Base-by-base conservation (phyloP, 1,140 invertebrate species). In the Drosophila malerkotliana region DNA sequence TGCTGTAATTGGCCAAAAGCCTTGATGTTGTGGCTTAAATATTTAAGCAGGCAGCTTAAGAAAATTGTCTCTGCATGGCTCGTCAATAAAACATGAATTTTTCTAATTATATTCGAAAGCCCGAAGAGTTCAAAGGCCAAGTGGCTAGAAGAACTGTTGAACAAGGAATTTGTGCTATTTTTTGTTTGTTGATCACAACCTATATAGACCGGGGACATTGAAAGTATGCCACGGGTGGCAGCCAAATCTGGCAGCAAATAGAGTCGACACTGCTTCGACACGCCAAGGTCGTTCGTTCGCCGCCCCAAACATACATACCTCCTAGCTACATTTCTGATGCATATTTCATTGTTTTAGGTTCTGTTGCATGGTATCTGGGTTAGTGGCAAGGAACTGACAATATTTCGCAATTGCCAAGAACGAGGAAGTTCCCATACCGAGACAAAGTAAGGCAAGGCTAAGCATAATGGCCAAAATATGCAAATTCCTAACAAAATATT, bases 241-340 rank as follows among this genome's bases (percentile, higher is more conserved):
- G 26, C 37, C 59, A 51, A 76, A 67, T 59, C 62, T 57, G 57
- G 56, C n/a, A n/a, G 53, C 45, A 41, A 74, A 74, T 74, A 55
- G 66, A 62, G 49, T 74, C 39, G 53, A 49, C 34, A 49, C 39
- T 64, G 14, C 39, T 18, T 18, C 15, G 51, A 76, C 54, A 76
- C 51, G 80, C 69, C 79, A 84, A 84, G 81, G 81, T 78, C 72
- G 71, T 18, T 78, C 72, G 71, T 18, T 4, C 10, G n/a, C 69
- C 49, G 52, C 66, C 51, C 64, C 55, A 80, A 80, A 67, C 77
- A 81, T 84, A 81, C 21, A 21, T 21, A 21, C 21, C 21, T 21
- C 21, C 21, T 21, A 18, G 18, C 18, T 18, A 18, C 18, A 18
- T 58, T 55, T 67, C 47, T 24, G 58, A 71, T 26, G 68, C 48